A percentile compares a stretch with the other conserved stretches of the same genome.
phyloP scores from a whole-genome alignment of 1,140 invertebrate genomes.

The Caerostris extrusa region DNA sequence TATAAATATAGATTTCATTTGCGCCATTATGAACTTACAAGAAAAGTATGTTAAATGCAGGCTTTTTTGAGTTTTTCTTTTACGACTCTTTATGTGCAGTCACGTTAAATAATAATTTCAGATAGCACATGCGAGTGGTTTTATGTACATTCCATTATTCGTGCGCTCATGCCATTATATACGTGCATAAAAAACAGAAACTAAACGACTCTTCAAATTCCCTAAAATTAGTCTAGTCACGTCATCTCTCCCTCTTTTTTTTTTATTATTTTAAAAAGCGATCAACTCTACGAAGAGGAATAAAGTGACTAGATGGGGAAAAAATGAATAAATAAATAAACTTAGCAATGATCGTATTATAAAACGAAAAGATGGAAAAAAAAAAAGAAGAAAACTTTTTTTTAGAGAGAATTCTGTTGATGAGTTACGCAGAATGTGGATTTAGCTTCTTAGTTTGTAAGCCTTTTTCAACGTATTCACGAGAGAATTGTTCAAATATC shows the following conservation, averaged over 20 bases:
- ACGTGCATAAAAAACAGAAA: not conserved
- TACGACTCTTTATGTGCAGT: too few species aligned
- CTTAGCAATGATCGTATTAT: too few species aligned
- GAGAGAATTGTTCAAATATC: slow-evolving; percentile 1
- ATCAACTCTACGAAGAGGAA: not conserved
- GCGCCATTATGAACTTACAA: too few species aligned
- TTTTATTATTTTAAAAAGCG: too few species aligned
- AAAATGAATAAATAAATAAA: not conserved
- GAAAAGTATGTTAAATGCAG: too few species aligned
- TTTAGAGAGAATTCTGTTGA: not conserved
- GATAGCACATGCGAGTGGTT: too few species aligned
- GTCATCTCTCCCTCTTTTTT: not conserved
- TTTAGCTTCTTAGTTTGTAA: slow-evolving; percentile 4
- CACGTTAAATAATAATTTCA: too few species aligned
- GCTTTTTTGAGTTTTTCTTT: too few species aligned
- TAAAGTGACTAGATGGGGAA: not conserved
- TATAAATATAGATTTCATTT: too few species aligned
- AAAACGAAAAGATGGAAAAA: not conserved
- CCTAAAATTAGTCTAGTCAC: slow-evolving; percentile 17
- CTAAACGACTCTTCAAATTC: not conserved
- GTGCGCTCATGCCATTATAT: too few species aligned
- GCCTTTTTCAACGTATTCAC: slow-evolving; percentile 17
- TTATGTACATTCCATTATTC: too few species aligned
- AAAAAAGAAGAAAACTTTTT: too few species aligned
- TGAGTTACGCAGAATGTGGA: not conserved